Evolutionary conservation across 1,140 invertebrate species (phyloP).

Genomic region (Drosophila tsacasi): DNA sequence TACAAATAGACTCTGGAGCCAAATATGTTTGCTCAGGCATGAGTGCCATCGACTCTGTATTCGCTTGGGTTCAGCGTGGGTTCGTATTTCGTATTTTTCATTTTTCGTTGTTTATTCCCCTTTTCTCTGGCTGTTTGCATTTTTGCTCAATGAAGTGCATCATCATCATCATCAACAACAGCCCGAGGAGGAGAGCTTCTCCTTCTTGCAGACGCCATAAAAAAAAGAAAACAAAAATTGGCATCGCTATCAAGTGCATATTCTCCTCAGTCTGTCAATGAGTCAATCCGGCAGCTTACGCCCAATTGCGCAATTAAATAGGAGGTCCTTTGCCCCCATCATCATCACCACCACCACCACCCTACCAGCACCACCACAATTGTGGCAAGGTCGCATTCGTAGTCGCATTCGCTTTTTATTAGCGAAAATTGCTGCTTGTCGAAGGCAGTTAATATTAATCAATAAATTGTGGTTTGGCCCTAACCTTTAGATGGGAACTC

Average conservation of each 20-base stretch:
- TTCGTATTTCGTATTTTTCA: slow-evolving; percentile 19
- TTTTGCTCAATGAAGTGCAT: slow-evolving; percentile 76
- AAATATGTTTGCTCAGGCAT: slow-evolving; percentile 47
- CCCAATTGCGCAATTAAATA: slow-evolving; percentile 74
- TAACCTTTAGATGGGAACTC: slow-evolving; percentile 64
- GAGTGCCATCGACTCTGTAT: slow-evolving; percentile 24
- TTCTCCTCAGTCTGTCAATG: slow-evolving; percentile 44
- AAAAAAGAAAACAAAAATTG: slow-evolving; percentile 32
- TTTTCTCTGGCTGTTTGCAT: slow-evolving; percentile 35
- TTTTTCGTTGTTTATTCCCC: slow-evolving; percentile 40
- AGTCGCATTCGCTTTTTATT: slow-evolving; percentile 45
- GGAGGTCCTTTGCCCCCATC: slow-evolving; percentile 38
- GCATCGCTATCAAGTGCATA: slow-evolving; percentile 47
- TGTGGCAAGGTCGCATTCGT: slow-evolving; percentile 58
- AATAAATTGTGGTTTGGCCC: slow-evolving; percentile 59
- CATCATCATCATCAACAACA: slow-evolving; percentile 30
- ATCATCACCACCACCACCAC: background rate
- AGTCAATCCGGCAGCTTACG: slow-evolving; percentile 45
- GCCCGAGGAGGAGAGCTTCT: background rate
- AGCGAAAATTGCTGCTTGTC: slow-evolving; percentile 53
- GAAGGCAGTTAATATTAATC: slow-evolving; percentile 75
- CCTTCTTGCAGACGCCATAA: slow-evolving; percentile 30
- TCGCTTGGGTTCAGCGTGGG: slow-evolving; percentile 7
- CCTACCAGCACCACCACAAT: background rate
- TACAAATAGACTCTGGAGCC: slow-evolving; percentile 36